Percentiles rank a stretch among this genome's conserved stretches.
Evolutionary conservation across 2,888 invertebrate species (phyloP).

Genomic region (Eutolmus rufibarbis): DNA sequence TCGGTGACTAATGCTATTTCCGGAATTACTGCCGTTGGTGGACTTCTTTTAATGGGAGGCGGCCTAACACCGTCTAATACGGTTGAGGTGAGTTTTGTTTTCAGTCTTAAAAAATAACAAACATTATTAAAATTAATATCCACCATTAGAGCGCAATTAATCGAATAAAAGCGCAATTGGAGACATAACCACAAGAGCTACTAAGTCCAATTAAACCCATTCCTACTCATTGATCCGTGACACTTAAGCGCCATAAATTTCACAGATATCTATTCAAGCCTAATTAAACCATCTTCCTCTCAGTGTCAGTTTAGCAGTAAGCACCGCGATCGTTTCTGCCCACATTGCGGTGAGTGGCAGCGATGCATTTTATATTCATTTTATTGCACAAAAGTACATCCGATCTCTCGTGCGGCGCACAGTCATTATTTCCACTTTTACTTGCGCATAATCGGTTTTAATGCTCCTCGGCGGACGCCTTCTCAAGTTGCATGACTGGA

Average conservation of each 20-base stretch:
- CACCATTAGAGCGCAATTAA: background rate
- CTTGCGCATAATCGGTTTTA: background rate
- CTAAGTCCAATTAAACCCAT: background rate
- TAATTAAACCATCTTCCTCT: background rate
- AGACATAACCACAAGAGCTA: background rate
- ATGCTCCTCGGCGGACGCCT: background rate
- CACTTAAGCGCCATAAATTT: background rate
- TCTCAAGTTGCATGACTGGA: background rate
- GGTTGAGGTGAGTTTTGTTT: slow-evolving; percentile 67
- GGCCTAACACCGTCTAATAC: slow-evolving; percentile 77
- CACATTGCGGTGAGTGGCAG: background rate
- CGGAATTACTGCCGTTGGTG: slow-evolving; percentile 91
- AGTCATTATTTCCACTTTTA: background rate
- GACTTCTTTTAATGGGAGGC: slow-evolving; percentile 85
- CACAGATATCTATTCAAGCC: background rate
- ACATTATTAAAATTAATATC: background rate
- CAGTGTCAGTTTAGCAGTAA: background rate
- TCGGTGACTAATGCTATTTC: slow-evolving; percentile 92
- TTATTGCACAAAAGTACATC: background rate
- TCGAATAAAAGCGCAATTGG: background rate
- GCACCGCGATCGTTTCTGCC: background rate
- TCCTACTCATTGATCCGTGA: background rate
- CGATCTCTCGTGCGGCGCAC: background rate
- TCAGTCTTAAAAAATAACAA: background rate
- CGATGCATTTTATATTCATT: background rate